These are phyloP conservation scores for Microctenopoma lineatum DNA, from an alignment of 2,797 vertebrate species.

Conservation along the genomic window DNA sequence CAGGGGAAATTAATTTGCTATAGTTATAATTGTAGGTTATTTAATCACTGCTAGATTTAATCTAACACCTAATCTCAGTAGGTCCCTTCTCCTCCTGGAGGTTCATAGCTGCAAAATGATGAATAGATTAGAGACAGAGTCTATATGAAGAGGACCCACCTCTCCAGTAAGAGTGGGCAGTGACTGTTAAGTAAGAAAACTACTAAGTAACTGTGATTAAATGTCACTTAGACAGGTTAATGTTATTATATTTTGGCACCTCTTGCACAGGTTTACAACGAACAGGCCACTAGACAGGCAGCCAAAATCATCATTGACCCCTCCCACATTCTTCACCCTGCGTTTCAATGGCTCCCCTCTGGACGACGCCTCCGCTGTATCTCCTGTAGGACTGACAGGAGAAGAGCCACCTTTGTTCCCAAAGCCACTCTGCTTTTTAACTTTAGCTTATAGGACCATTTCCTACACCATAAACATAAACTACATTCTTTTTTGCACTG, in stretches of 20 bases:
- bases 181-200: slow-evolving; percentile 45
- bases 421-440: too few relatives aligned
- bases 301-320: too few relatives aligned
- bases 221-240: slow-evolving; percentile 35
- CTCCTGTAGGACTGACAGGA: too few relatives aligned
- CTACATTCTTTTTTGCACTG: too few relatives aligned
- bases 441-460: too few relatives aligned
- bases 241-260: not conserved
- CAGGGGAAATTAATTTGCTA: slow-evolving; percentile 75
- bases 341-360: too few relatives aligned
- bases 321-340: too few relatives aligned
- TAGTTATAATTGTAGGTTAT: slow-evolving; percentile 72
- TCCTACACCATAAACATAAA: too few relatives aligned
- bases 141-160: slow-evolving; percentile 31
- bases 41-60: slow-evolving; percentile 76
- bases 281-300: too few relatives aligned
- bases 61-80: slow-evolving; percentile 67
- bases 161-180: slow-evolving; percentile 30
- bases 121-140: slow-evolving; percentile 52
- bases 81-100: slow-evolving; percentile 49
- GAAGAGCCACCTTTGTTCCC: too few relatives aligned
- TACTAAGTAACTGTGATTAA: slow-evolving; percentile 48
- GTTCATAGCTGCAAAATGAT: slow-evolving; percentile 50
- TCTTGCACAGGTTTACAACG: too few relatives aligned
- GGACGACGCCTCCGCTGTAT: too few relatives aligned